A percentile compares a stretch with the other conserved stretches of the same genome.
phyloP scores from a whole-genome alignment of 2,113 vertebrate genomes.

The Amazona guildingii region DNA sequence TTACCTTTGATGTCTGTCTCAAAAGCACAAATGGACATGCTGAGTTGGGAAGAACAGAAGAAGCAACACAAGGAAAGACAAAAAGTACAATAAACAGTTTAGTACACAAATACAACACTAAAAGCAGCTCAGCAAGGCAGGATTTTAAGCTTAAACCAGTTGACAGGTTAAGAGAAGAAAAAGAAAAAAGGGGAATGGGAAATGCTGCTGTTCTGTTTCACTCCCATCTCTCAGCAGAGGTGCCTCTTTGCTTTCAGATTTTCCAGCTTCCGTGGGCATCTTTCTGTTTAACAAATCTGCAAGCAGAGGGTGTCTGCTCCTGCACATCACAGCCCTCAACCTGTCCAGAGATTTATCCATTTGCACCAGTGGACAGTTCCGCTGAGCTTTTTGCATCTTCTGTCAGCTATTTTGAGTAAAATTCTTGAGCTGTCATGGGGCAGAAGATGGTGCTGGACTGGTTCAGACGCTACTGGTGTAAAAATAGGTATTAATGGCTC shows the following conservation, averaged over 20 bases:
- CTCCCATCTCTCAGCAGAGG: background rate
- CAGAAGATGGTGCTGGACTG: background rate
- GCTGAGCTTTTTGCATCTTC: background rate
- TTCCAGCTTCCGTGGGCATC: background rate
- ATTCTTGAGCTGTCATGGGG: background rate
- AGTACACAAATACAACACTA: background rate
- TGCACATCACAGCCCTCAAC: background rate
- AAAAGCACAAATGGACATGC: background rate
- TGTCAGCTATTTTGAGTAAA: background rate
- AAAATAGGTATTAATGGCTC: background rate
- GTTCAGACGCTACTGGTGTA: background rate
- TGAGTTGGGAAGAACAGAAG: background rate
- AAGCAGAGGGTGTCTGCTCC: background rate
- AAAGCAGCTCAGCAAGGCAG: background rate
- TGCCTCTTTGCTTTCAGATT: background rate
- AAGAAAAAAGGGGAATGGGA: background rate
- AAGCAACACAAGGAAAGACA: background rate
- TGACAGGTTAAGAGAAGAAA: background rate
- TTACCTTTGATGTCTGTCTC: accelerated
- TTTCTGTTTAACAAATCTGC: background rate
- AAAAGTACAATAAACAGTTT: background rate
- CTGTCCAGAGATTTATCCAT: background rate
- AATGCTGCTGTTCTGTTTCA: background rate
- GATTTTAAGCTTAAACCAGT: background rate
- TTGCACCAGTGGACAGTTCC: background rate